Conservation (phyloP, 2,797 vertebrate genomes). For the Chloroceryle amazona region DNA sequence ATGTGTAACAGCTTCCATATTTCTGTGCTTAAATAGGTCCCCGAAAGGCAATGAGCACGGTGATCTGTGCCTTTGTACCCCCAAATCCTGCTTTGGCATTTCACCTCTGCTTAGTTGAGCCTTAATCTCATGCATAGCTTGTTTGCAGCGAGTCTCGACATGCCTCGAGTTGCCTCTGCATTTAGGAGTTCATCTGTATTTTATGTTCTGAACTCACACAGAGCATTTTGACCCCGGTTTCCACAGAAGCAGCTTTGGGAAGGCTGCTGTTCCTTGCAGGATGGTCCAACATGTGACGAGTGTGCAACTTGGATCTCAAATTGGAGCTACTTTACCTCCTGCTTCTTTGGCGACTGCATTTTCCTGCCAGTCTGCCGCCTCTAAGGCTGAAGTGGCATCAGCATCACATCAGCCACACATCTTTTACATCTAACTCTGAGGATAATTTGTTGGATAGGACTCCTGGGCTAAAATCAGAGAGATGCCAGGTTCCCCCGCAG, state of each 20-base stretch:
- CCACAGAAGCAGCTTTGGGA: background rate
- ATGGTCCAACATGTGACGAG: accelerated
- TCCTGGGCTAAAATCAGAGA: background rate
- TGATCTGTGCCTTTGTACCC: background rate
- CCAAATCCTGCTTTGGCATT: background rate
- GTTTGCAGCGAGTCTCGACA: background rate
- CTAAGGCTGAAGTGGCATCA: background rate
- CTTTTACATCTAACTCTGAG: background rate
- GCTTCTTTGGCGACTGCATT: background rate
- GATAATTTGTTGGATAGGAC: background rate
- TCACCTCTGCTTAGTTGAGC: background rate
- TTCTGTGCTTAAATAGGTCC: background rate
- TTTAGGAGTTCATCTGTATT: background rate
- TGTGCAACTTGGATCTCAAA: background rate
- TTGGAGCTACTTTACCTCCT: background rate
- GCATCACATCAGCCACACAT: background rate
- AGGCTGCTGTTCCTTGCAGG: background rate
- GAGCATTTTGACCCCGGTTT: background rate
- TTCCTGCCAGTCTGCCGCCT: background rate
- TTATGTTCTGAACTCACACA: background rate
- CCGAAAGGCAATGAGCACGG: background rate
- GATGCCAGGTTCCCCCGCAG: background rate
- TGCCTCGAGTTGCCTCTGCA: background rate
- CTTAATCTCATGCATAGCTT: background rate
- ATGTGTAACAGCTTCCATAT: background rate